Percentiles rank a stretch among this genome's conserved stretches.
Conservation (phyloP, 2,797 vertebrate genomes). For the Simalia tracyae region DNA sequence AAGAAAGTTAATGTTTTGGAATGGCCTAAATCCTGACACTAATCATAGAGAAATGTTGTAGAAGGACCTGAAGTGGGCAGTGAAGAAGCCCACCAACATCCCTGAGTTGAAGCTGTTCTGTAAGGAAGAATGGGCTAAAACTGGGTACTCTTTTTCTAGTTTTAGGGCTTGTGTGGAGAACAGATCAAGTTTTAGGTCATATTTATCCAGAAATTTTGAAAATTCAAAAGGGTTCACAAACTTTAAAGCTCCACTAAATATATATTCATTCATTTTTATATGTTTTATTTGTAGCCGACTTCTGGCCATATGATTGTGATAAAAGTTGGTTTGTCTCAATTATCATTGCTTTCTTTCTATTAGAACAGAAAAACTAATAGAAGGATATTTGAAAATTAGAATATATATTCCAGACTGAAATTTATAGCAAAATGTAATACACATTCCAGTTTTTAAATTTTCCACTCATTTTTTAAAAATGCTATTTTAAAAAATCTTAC, state of each 20-base stretch:
- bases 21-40: neutral
- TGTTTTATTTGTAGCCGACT: neutral
- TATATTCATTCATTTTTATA: neutral
- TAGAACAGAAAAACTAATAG: neutral
- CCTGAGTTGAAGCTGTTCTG: too few relatives aligned
- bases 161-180: too few relatives aligned
- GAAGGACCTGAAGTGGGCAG: too few relatives aligned
- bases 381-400: neutral
- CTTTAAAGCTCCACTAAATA: too few relatives aligned
- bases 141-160: too few relatives aligned
- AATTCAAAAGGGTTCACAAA: too few relatives aligned
- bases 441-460: neutral
- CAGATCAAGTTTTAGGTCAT: too few relatives aligned
- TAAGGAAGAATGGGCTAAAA: too few relatives aligned
- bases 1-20: neutral
- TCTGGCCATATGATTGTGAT: too few relatives aligned
- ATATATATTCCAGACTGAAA: neutral
- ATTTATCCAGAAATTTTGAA: too few relatives aligned
- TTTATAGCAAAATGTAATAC: neutral
- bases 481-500: too few relatives aligned
- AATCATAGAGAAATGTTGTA: neutral
- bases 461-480: neutral
- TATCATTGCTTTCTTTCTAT: neutral
- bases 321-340: neutral
- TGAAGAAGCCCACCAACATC: too few relatives aligned